phyloP scores from a whole-genome alignment of 2,888 invertebrate genomes.

The Aphrophora alni region DNA sequence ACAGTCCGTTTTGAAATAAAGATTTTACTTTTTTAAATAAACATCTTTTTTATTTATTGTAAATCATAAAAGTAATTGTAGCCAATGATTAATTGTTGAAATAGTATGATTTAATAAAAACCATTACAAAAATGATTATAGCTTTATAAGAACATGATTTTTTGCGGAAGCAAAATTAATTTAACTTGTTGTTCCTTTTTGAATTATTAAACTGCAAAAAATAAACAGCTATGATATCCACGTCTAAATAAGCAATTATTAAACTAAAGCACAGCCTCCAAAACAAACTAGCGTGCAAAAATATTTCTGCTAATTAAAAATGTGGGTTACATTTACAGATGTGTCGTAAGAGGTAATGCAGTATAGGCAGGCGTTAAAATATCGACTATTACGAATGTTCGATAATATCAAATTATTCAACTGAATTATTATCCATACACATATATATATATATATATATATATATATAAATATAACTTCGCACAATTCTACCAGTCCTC shows the following conservation, averaged over 20 bases:
- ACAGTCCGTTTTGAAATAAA: too few relatives aligned
- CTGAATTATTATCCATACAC: not conserved
- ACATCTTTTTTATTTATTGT: too few relatives aligned
- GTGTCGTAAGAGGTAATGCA: not conserved
- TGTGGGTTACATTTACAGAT: not conserved
- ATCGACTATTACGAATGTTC: not conserved
- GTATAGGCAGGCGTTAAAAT: not conserved
- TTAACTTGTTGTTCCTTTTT: not conserved
- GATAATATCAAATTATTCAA: not conserved
- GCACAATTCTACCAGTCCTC: not conserved
- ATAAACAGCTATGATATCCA: not conserved
- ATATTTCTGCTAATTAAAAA: not conserved
- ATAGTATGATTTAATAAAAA: not conserved
- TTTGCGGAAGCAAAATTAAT: not conserved
- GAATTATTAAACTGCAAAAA: not conserved
- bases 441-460: not conserved
- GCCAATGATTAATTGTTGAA: too few relatives aligned
- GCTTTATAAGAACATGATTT: not conserved
- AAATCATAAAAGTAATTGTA: too few relatives aligned
- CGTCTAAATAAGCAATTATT: not conserved
- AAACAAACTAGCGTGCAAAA: not conserved
- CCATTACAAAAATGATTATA: not conserved
- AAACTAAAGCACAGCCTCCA: not conserved
- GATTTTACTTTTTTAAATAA: too few relatives aligned
- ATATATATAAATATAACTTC: not conserved